Evolutionary conservation across 2,113 vertebrate genomes (phyloP), one percentile per base, ranked within the genome.

Genomic region (Dermatemys mawii): DNA sequence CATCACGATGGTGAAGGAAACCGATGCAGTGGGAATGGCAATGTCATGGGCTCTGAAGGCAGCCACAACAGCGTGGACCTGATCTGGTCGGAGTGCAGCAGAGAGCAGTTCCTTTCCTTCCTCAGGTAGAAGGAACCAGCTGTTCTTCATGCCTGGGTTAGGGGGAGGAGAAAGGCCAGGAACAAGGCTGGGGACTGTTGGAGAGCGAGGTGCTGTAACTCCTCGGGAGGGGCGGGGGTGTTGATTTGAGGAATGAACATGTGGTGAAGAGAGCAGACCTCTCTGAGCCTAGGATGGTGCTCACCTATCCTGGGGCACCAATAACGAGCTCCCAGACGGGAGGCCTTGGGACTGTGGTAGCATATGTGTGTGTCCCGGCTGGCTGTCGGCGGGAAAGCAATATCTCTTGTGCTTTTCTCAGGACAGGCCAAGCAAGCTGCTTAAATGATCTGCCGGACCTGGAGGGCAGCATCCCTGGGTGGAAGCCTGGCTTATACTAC

Each of bases 401-500:
- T 91, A 63, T 89, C 94, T 90, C 76, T 88, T 53, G 12, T 96
- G 90, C 93, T 55, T 96, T 70, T 98, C 63, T 44, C 98, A 99
- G 99, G 86, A 92, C 98, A 97, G 98, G 98, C n/a, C 97, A 96
- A 87, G 98, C 97, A 24, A 98, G 95, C 92, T 99, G 99, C 96
- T 89, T 99, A 55, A 93, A 98, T 93, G 99, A 99, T 97, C 97
- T 98, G 17, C 99, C 99, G 1, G 98, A 98, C 95, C 97, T 97
- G 4, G 98, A 98, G 11, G 97, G 96, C 86, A 98, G 95, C 75
- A 98, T 98, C 54, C 98, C 98, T 2, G 96, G 98, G 49, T 98
- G 97, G 96, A 99, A 99, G 94, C 99, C 99, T 1, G 99, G 99
- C 79, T 97, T 99, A 50, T 99, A 99, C 97, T 99, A 99, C 0